Conservation (phyloP, 2,888 invertebrate species). For the Physocephala rufipes region DNA sequence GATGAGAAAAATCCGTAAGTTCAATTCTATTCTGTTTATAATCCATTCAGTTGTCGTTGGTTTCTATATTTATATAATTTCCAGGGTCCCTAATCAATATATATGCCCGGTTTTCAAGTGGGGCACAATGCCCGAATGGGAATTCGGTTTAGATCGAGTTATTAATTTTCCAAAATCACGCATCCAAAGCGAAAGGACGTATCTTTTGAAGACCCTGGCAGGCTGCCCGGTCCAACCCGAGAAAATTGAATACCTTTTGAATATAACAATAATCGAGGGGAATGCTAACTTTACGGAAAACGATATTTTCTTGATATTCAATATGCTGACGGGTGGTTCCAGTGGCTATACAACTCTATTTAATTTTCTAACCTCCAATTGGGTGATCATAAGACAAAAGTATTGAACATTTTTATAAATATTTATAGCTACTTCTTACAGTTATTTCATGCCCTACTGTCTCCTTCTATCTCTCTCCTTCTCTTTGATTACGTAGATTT, state of each 20-base stretch:
- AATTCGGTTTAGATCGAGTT: conserved; percentile 80
- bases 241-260: conserved; percentile 75
- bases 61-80: conserved; percentile 23
- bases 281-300: conserved; percentile 80
- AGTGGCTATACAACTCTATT: conserved; percentile 78
- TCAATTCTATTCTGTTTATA: conserved; percentile 3
- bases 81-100: conserved; percentile 77
- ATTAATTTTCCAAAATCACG: conserved; percentile 78
- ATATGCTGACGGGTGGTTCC: conserved; percentile 76
- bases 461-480: too few species aligned
- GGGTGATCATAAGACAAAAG: conserved; percentile 75
- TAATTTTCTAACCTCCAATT: conserved; percentile 76
- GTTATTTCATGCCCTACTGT: too few species aligned
- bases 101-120: conserved; percentile 85
- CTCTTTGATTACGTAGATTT: conserved; percentile 71
- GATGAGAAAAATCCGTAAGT: conserved; percentile 84
- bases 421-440: neutral
- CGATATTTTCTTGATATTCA: conserved; percentile 79
- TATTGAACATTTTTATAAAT: conserved; percentile 50
- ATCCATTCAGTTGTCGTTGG: neutral
- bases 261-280: conserved; percentile 75
- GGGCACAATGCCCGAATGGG: conserved; percentile 83
- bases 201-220: conserved; percentile 79
- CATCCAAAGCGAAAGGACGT: conserved; percentile 79
- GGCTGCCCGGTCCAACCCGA: conserved; percentile 79